Conservation (phyloP, 2,113 vertebrate genomes). For the Campylomormyrus tamandua region DNA sequence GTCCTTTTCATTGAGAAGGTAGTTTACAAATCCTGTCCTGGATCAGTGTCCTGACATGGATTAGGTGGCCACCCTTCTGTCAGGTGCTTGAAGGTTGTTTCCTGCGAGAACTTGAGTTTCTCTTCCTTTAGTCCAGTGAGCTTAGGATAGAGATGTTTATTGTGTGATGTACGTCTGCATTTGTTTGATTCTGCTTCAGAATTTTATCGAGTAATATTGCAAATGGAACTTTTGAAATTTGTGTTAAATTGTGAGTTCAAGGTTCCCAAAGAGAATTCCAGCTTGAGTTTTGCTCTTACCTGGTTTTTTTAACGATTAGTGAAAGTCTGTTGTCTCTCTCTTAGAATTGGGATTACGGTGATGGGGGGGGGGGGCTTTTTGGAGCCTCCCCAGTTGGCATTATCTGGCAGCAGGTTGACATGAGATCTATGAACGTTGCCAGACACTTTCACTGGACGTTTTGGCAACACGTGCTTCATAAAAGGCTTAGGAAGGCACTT, state of each 20-base stretch:
- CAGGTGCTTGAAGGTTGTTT: background rate
- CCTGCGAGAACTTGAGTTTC: background rate
- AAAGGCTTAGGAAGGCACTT: background rate
- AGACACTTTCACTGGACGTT: background rate
- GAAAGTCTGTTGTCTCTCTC: background rate
- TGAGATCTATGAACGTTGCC: background rate
- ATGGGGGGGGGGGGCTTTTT: background rate
- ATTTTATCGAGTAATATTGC: background rate
- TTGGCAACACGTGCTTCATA: background rate
- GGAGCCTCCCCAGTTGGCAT: background rate
- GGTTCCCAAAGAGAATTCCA: background rate
- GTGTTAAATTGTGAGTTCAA: background rate
- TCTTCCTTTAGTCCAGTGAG: background rate
- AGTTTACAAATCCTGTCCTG: background rate
- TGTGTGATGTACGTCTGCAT: background rate
- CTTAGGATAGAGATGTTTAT: background rate
- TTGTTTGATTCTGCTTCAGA: background rate
- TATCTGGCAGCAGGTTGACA: background rate
- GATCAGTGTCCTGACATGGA: background rate
- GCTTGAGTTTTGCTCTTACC: background rate
- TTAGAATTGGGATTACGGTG: background rate
- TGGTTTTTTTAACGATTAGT: background rate
- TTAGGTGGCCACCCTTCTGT: background rate
- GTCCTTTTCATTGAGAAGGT: background rate
- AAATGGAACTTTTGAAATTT: background rate